Conservation (phyloP, 2,797 vertebrate species). For the Clarias laeviceps region DNA sequence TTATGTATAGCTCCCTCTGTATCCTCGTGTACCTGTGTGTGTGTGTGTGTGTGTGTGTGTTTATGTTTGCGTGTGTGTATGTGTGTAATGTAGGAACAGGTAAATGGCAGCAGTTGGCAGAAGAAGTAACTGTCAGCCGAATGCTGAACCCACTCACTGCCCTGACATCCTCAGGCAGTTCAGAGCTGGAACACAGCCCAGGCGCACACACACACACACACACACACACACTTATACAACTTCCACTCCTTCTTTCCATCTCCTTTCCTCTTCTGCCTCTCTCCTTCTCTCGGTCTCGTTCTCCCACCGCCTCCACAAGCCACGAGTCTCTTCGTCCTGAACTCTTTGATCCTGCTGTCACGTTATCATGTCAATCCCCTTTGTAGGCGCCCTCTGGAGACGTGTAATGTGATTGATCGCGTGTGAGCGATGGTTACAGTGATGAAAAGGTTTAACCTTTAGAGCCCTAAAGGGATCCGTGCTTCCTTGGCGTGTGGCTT, state of each 20-base stretch:
- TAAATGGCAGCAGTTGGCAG: conserved; percentile 24
- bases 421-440: not conserved
- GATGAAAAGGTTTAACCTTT: conserved; percentile 4
- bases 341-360: not conserved
- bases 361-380: conserved; percentile 10
- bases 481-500: not conserved
- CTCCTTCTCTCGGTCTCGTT: not conserved
- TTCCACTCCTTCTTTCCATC: not conserved
- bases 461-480: not conserved
- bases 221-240: conserved; percentile 24
- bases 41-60: not conserved
- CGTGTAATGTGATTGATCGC: not conserved
- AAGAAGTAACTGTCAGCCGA: conserved; percentile 23
- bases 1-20: not conserved
- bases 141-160: conserved; percentile 29
- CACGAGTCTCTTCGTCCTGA: not conserved
- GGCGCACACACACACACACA: conserved; percentile 22
- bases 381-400: not conserved
- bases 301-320: not conserved
- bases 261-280: not conserved
- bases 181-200: conserved; percentile 38
- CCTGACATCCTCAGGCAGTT: conserved; percentile 34
- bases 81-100: not conserved
- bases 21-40: not conserved
- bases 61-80: not conserved